These are phyloP conservation scores for Lepidotrigona ventralis DNA, from an alignment of 1,140 invertebrate species.

Conservation along the genomic window DNA sequence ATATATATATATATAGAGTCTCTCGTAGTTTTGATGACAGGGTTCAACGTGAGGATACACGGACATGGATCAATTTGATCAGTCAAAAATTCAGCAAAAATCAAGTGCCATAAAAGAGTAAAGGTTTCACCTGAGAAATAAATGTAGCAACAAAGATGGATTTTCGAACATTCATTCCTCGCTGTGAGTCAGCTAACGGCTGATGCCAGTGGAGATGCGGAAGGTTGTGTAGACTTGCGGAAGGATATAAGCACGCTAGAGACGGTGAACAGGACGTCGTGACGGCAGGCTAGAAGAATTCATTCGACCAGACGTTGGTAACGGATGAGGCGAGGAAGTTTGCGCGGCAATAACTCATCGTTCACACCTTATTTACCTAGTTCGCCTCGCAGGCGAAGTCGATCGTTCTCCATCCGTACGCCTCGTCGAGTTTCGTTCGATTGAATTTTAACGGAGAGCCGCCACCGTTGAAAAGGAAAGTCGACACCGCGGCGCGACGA, in stretches of 20 bases:
- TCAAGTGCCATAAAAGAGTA: background rate
- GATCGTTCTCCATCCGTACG: slow-evolving; percentile 36
- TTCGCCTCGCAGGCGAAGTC: slow-evolving; percentile 26
- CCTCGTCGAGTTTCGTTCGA: slow-evolving; percentile 22
- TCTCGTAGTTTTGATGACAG: no score
- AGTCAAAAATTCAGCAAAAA: no score
- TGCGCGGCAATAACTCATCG: slow-evolving; percentile 61
- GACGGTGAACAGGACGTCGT: background rate
- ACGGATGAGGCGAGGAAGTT: slow-evolving; percentile 61
- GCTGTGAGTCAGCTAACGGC: slow-evolving; percentile 22
- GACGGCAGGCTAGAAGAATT: slow-evolving; percentile 56
- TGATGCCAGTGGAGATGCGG: background rate
- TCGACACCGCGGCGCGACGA: background rate
- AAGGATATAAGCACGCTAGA: background rate
- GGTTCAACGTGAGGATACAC: no score
- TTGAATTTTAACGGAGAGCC: slow-evolving; percentile 58
- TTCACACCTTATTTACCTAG: slow-evolving; percentile 65
- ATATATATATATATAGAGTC: no score
- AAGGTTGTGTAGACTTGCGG: background rate
- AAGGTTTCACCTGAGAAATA: background rate
- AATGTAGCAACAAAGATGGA: background rate
- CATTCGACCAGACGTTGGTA: slow-evolving; percentile 39
- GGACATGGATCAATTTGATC: no score
- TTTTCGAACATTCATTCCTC: slow-evolving; percentile 49
- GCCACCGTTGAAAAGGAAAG: background rate